phyloP scores from a whole-genome alignment of 2,888 invertebrate species.

The Volucella zonaria region DNA sequence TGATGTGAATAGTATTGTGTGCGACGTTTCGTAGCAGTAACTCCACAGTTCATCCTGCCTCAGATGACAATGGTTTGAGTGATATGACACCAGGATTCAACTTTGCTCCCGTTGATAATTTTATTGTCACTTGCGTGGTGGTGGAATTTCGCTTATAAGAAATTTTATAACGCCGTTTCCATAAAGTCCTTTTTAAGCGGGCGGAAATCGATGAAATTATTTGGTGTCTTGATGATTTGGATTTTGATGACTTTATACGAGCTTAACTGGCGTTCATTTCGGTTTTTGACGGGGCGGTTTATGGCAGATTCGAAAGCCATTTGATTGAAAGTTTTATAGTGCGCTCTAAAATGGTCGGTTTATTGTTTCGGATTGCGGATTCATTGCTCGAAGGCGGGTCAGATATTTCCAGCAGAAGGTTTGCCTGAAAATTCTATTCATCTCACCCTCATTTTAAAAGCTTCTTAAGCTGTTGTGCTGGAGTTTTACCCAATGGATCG shows the following conservation, averaged over 20 bases:
- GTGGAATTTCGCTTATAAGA: slow-evolving; percentile 13
- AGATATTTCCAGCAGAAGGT: too few species aligned
- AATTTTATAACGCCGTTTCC: slow-evolving; percentile 39
- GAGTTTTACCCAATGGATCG: slow-evolving; percentile 2
- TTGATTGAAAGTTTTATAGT: not conserved
- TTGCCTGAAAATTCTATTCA: too few species aligned
- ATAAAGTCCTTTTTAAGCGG: not conserved
- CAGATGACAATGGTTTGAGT: slow-evolving; percentile 51
- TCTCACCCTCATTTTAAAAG: not conserved
- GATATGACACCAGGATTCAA: not conserved
- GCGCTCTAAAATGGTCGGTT: too few species aligned
- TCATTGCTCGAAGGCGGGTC: too few species aligned
- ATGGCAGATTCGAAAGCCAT: not conserved
- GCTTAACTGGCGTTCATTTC: not conserved
- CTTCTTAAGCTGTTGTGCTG: not conserved
- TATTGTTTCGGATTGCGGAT: too few species aligned
- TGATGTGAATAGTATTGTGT: slow-evolving; percentile 36
- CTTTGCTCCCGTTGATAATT: slow-evolving; percentile 36
- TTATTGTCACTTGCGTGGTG: slow-evolving; percentile 26
- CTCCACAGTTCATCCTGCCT: slow-evolving; percentile 6
- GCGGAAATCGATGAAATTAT: slow-evolving; percentile 34
- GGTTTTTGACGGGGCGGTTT: not conserved
- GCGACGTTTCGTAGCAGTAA: not conserved
- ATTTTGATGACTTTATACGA: slow-evolving; percentile 30
- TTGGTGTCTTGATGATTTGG: slow-evolving; percentile 46